These are phyloP conservation scores for Lithobates pipiens DNA, from an alignment of 2,797 vertebrate species.

Conservation along the genomic window DNA sequence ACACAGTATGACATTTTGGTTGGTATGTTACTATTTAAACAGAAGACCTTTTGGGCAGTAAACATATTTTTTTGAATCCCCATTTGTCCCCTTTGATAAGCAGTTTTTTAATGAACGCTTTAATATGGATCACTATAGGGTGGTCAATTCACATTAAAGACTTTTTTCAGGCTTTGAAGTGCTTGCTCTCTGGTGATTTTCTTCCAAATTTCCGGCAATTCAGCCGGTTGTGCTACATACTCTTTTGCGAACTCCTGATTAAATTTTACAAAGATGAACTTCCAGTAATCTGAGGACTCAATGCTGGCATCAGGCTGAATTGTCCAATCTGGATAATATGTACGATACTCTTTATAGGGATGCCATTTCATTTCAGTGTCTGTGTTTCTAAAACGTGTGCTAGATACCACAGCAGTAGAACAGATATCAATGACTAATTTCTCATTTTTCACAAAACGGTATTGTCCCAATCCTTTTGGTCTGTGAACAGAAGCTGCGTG, in stretches of 20 bases:
- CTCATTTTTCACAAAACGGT: no score
- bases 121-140: no score
- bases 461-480: constrained; percentile 68
- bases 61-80: no score
- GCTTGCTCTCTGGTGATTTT: constrained; percentile 63
- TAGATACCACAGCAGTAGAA: constrained; percentile 51
- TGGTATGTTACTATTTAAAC: no score
- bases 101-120: background rate
- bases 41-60: no score
- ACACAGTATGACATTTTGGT: no score
- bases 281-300: constrained; percentile 77
- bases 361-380: rapidly evolving
- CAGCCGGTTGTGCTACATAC: constrained; percentile 59
- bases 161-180: constrained; percentile 64
- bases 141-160: constrained; percentile 28
- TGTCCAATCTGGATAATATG: constrained; percentile 67
- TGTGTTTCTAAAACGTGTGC: rapidly evolving
- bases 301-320: constrained; percentile 71
- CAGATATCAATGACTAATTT: constrained; percentile 66
- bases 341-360: constrained; percentile 69
- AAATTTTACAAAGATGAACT: constrained; percentile 73
- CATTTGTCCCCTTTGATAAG: no score
- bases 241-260: constrained; percentile 66
- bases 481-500: constrained; percentile 69
- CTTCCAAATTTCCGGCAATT: constrained; percentile 70